Base-by-base conservation (phyloP, 2,113 vertebrate species). In the Lates calcarifer region DNA sequence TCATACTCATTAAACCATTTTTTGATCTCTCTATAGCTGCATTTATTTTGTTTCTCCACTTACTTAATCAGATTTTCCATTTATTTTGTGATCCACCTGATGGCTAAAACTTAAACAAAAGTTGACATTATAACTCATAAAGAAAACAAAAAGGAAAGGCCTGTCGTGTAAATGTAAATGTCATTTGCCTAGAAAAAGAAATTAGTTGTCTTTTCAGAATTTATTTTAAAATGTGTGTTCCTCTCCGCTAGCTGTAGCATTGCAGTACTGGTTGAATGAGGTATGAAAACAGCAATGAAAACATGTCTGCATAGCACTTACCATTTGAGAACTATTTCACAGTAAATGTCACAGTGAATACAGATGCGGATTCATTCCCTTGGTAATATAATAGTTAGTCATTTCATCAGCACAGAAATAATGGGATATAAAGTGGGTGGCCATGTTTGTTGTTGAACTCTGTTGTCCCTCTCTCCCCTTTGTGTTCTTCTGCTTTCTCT, bases 341-440 rank as follows among this genome's bases (percentile, higher is more conserved):
- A 66, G n/a, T 80, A 79, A 77, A 82, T 71, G 51, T 81, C 66
- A 84, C 26, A 45, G 47, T 71, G 29, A 75, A 72, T 28, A 53
- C 12, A 37, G 56, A 13, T 31, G 47, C 65, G 71, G 37, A 79
- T 37, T 87, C 28, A 60, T 45, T 55, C 41, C 20, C 24, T 20
- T 31, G 9, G 37, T 41, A 43, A 47, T 37, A n/a, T 18, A n/a
- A 47, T n/a, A 68, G 33, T 2, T 0, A 57, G 33, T 26, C 9
- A 17, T 76, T 62, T 62, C 9, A 47, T 29, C 47, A 71, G 20
- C 1, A 5, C 24, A 66, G 20, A 72, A 74, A 74, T 69, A 68
- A 70, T 31, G 33, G 60, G 6, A 18, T 75, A 18, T 71, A 57
- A 76, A 83, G 69, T 10, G 29, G 17, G n/a, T 33, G 17, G 6